A percentile compares a stretch with the other conserved stretches of the same genome.
phyloP scores from a whole-genome alignment of 2,797 vertebrate species.

The Darevskia nairensis region DNA sequence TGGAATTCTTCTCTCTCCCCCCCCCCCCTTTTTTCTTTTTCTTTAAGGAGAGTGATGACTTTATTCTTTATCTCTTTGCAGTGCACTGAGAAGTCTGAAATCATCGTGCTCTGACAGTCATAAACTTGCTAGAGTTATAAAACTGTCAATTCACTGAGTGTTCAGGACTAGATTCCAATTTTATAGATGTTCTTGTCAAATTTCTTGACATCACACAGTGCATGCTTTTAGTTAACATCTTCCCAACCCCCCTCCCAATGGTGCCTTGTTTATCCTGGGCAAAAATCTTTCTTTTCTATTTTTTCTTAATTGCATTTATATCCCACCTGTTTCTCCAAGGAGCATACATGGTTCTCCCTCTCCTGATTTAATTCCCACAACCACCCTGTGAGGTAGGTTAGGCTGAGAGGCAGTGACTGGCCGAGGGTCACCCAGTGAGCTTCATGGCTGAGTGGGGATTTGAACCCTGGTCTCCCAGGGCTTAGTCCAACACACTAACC shows the following conservation, averaged over 20 bases:
- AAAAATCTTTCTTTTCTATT: not conserved
- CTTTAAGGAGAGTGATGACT: not conserved
- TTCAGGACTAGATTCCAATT: conserved; percentile 5
- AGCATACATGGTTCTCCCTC: too few species aligned
- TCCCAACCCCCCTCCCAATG: not conserved
- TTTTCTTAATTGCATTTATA: too few species aligned
- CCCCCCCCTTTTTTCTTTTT: too few species aligned
- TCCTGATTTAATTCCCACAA: too few species aligned
- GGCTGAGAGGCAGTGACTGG: too few species aligned
- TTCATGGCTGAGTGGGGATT: too few species aligned
- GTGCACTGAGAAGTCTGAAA: conserved; percentile 12
- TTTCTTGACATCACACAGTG: not conserved
- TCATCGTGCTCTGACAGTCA: conserved; percentile 17
- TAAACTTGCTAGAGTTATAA: conserved; percentile 13
- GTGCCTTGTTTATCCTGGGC: not conserved
- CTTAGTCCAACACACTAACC: too few species aligned
- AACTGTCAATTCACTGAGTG: conserved; percentile 12
- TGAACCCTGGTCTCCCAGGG: too few species aligned
- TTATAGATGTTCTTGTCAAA: not conserved
- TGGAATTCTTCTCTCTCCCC: not conserved
- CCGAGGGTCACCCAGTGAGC: too few species aligned
- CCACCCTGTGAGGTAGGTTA: too few species aligned
- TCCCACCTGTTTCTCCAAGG: too few species aligned
- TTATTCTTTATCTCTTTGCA: not conserved
- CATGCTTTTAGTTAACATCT: not conserved